Percentiles rank a stretch among this genome's conserved stretches.
These are phyloP conservation scores for Heteromyza rotundicornis DNA, from an alignment of 2,888 invertebrate species.

Conservation along the genomic window DNA sequence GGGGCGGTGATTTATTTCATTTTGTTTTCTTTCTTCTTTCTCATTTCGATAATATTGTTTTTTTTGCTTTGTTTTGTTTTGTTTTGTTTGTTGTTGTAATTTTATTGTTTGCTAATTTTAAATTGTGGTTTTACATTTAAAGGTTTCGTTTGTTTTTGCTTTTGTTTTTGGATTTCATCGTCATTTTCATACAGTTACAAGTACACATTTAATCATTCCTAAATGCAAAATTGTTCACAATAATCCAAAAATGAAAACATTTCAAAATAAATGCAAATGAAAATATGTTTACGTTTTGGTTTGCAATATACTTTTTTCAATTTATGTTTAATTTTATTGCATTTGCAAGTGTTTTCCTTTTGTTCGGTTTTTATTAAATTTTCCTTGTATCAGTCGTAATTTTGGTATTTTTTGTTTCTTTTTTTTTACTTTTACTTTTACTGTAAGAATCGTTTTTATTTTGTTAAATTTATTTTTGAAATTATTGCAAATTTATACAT, in stretches of 20 bases:
- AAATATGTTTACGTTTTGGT: neutral
- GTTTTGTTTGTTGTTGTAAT: slow-evolving; percentile 14
- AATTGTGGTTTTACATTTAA: neutral
- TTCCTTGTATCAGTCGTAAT: slow-evolving; percentile 40
- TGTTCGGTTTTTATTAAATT: neutral
- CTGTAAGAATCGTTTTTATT: slow-evolving; percentile 29
- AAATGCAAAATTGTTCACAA: too few relatives aligned
- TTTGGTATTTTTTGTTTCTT: slow-evolving; percentile 32
- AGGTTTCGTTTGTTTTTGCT: neutral
- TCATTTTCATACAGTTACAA: too few relatives aligned
- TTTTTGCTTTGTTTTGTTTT: neutral
- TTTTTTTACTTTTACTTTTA: slow-evolving; percentile 46
- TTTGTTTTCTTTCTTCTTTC: slow-evolving; percentile 12
- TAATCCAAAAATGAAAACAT: too few relatives aligned
- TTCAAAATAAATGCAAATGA: slow-evolving; percentile 4
- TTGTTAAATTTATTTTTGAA: slow-evolving; percentile 10
- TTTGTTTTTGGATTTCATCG: too few relatives aligned
- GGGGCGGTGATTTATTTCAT: slow-evolving; percentile 30
- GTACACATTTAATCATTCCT: too few relatives aligned
- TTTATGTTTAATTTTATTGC: neutral
- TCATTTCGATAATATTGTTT: slow-evolving; percentile 22
- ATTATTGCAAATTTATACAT: slow-evolving; percentile 9
- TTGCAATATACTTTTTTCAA: neutral
- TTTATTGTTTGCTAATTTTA: neutral
- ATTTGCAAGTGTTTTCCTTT: neutral